phyloP scores from a whole-genome alignment of 2,113 vertebrate genomes.

The Pluvianellus socialis region DNA sequence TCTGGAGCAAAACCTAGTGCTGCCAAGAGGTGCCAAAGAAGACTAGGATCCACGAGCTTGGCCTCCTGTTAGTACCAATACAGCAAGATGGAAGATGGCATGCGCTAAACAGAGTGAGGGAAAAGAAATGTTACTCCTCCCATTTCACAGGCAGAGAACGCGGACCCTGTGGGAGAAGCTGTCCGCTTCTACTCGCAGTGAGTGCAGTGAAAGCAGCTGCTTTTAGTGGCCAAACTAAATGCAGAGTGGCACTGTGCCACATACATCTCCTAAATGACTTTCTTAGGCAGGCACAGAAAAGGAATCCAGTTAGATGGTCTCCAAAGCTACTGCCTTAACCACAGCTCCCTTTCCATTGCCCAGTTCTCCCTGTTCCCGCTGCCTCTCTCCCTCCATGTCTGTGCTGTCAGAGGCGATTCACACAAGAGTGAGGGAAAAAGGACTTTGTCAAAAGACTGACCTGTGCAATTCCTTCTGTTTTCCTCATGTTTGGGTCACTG shows the following conservation, averaged over 20 bases:
- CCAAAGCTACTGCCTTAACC: conserved; percentile 22
- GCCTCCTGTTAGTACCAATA: neutral
- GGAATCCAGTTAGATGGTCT: neutral
- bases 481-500: neutral
- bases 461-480: neutral
- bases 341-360: neutral
- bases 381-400: neutral
- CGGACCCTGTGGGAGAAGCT: neutral
- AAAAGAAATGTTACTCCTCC: neutral
- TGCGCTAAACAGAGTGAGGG: neutral
- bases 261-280: neutral
- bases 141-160: neutral
- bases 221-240: neutral
- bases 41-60: fast-evolving
- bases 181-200: neutral
- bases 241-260: neutral
- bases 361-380: neutral
- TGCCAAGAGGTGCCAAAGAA: neutral
- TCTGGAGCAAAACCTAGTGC: neutral
- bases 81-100: neutral
- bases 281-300: neutral
- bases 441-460: neutral
- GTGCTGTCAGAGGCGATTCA: fast-evolving
- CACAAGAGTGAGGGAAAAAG: neutral
- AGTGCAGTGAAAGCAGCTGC: neutral